phyloP scores from a whole-genome alignment of 2,113 vertebrate species.

The Microtus ochrogaster region DNA sequence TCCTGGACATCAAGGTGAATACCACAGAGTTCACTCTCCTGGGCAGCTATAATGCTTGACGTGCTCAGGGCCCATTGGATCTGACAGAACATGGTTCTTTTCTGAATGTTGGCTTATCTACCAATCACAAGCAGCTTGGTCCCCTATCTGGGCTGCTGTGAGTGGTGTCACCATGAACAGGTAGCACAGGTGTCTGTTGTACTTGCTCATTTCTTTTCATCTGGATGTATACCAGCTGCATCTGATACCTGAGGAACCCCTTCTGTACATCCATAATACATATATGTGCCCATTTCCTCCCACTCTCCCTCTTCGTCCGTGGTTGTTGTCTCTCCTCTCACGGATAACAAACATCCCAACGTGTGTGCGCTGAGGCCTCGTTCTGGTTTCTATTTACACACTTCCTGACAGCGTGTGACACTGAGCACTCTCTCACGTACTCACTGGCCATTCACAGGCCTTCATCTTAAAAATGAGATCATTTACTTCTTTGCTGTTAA shows the following conservation, averaged over 20 bases:
- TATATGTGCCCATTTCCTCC: background rate
- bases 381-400: background rate
- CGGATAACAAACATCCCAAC: background rate
- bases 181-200: background rate
- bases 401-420: background rate
- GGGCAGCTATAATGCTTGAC: no score
- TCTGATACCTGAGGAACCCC: background rate
- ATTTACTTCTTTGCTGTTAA: background rate
- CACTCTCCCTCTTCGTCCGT: background rate
- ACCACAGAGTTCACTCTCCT: background rate
- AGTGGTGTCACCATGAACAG: no score
- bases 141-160: background rate
- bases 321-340: background rate
- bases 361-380: background rate
- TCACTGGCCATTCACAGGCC: background rate
- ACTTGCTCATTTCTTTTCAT: background rate
- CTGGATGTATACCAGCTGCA: background rate
- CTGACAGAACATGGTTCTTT: background rate
- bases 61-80: background rate
- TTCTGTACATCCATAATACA: background rate
- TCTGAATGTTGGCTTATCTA: background rate
- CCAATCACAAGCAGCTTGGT: background rate
- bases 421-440: background rate
- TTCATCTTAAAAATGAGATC: background rate
- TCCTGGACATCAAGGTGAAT: background rate